These are phyloP conservation scores for Antheraea pernyi DNA, from an alignment of 1,140 invertebrate species.

Conservation along the genomic window DNA sequence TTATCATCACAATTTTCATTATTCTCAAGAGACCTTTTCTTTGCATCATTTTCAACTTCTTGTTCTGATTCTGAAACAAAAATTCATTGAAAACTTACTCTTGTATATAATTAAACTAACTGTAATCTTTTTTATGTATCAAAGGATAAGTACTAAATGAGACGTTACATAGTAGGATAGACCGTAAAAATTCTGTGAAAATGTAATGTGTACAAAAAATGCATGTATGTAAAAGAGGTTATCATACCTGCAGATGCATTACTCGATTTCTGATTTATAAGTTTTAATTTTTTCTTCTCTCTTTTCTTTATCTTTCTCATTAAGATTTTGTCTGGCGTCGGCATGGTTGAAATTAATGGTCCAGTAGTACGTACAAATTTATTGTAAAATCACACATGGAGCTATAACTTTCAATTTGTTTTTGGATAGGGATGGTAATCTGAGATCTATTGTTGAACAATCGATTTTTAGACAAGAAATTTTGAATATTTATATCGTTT, in stretches of 20 bases:
- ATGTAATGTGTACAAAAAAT: neutral
- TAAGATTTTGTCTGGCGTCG: slow-evolving; percentile 87
- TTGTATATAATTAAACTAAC: neutral
- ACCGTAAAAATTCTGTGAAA: neutral
- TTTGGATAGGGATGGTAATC: too few relatives aligned
- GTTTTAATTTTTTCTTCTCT: slow-evolving; percentile 85
- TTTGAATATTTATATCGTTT: too few relatives aligned
- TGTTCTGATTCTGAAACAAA: slow-evolving; percentile 30
- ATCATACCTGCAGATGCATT: slow-evolving; percentile 39
- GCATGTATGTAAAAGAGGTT: slow-evolving; percentile 31
- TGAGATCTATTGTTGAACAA: too few relatives aligned
- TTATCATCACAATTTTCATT: slow-evolving; percentile 24
- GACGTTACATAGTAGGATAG: neutral
- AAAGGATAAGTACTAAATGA: neutral
- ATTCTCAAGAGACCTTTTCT: slow-evolving; percentile 46
- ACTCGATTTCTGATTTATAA: slow-evolving; percentile 77
- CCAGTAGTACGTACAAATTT: neutral
- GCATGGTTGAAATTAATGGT: slow-evolving; percentile 77
- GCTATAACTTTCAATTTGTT: neutral
- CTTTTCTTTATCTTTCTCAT: slow-evolving; percentile 89
- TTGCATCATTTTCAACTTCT: slow-evolving; percentile 24
- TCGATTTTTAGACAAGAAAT: too few relatives aligned
- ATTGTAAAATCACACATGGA: slow-evolving; percentile 10
- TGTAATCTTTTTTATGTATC: too few relatives aligned
- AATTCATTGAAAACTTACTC: neutral